Conservation (phyloP, 37 sponge, comb jelly and placozoan genomes). For the Eunapius fragilis region DNA sequence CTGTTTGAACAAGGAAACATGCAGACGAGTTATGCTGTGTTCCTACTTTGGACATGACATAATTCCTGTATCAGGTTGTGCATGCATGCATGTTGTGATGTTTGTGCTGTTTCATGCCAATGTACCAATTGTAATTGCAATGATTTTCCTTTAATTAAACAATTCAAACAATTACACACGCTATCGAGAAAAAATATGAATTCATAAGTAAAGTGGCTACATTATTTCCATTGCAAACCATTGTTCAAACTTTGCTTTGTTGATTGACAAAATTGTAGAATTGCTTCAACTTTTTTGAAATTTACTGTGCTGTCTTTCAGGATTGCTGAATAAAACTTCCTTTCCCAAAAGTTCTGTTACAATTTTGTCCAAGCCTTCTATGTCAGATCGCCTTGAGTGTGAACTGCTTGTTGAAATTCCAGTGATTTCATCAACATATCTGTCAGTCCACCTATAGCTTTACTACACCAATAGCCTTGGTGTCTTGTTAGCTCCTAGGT, state of each 20-base stretch:
- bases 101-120: constrained; percentile 4
- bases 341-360: not conserved
- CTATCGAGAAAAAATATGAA: not conserved
- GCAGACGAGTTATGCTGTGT: constrained; percentile 22
- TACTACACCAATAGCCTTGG: constrained; percentile 18
- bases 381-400: not conserved
- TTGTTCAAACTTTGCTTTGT: no score
- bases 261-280: no score
- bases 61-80: not conserved
- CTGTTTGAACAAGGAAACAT: constrained; percentile 6
- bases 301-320: not conserved
- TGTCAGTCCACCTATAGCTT: not conserved
- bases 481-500: constrained; percentile 44
- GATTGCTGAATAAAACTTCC: not conserved
- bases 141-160: not conserved
- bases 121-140: constrained; percentile 1
- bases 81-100: constrained; percentile 38
- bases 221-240: not conserved
- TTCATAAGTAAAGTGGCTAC: not conserved
- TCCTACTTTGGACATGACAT: not conserved
- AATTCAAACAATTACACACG: not conserved
- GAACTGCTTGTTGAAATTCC: no score
- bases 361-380: not conserved
- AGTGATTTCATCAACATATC: not conserved
- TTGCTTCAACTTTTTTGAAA: no score